A percentile compares a stretch with the other conserved stretches of the same genome.
Evolutionary conservation across 1,140 invertebrate species (phyloP).

Genomic region (Pseudomyrmex sp.): DNA sequence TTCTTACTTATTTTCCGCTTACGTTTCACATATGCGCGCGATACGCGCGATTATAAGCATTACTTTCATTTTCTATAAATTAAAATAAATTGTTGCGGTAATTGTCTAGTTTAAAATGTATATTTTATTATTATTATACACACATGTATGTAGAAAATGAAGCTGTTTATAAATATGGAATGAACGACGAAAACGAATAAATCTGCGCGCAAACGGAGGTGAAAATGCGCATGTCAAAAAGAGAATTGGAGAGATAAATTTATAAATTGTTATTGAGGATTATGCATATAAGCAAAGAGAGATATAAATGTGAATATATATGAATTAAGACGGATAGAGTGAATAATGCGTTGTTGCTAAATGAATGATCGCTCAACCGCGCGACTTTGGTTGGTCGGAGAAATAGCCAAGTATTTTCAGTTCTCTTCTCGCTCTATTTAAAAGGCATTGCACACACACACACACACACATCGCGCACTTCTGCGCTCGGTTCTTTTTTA

Average conservation of each 20-base stretch:
- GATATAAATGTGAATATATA: not conserved
- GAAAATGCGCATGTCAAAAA: not conserved
- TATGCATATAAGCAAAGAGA: too few relatives aligned
- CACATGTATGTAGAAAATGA: not conserved
- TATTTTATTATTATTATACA: not conserved
- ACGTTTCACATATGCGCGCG: too few relatives aligned
- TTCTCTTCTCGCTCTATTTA: slow-evolving; percentile 52
- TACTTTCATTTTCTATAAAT: too few relatives aligned
- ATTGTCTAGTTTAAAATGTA: not conserved
- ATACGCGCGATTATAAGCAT: too few relatives aligned
- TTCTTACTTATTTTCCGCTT: not conserved
- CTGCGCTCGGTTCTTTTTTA: slow-evolving; percentile 1
- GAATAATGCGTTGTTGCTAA: slow-evolving; percentile 19
- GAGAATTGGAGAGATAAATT: too few relatives aligned
- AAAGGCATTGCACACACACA: not conserved
- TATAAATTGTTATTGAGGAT: slow-evolving; percentile 3
- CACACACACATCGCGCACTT: not conserved
- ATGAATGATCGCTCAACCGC: slow-evolving; percentile 45
- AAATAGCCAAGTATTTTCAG: slow-evolving; percentile 39
- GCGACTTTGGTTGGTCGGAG: slow-evolving; percentile 2
- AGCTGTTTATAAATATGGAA: too few relatives aligned
- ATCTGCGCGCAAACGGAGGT: not conserved
- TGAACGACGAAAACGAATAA: slow-evolving; percentile 5
- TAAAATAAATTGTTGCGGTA: not conserved
- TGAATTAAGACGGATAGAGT: slow-evolving; percentile 36